Evolutionary conservation across 2,113 vertebrate species (phyloP).

Genomic region (Phyllostomus hastatus): DNA sequence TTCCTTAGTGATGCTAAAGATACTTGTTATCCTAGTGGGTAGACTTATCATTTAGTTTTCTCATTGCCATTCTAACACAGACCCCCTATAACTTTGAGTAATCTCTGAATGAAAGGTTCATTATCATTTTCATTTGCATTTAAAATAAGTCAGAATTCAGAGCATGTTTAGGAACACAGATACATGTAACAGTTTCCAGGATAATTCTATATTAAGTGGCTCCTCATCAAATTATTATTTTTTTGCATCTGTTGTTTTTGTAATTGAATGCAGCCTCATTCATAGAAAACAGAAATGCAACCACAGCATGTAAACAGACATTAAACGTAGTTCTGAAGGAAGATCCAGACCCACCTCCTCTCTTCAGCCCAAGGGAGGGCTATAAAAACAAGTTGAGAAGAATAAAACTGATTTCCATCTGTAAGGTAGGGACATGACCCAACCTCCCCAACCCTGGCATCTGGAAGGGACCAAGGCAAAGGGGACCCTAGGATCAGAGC

Average conservation of each 20-base stretch:
- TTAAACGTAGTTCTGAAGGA: conserved; percentile 16
- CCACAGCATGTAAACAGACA: conserved; percentile 21
- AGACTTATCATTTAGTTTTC: conserved; percentile 23
- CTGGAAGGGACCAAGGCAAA: background rate
- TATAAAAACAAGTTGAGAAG: conserved; percentile 12
- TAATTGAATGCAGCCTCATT: conserved; percentile 67
- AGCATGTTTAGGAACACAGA: background rate
- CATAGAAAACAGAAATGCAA: conserved; percentile 62
- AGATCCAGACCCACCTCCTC: background rate
- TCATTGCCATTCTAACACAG: background rate
- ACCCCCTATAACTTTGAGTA: background rate
- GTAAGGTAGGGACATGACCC: background rate
- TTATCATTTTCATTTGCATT: conserved; percentile 6
- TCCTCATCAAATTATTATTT: background rate
- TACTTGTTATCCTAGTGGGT: conserved; percentile 47
- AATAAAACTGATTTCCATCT: background rate
- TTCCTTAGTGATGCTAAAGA: conserved; percentile 70
- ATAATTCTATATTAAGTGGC: background rate
- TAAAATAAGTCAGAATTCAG: conserved; percentile 12
- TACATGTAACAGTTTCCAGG: background rate
- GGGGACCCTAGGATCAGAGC: background rate
- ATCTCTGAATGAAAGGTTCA: background rate
- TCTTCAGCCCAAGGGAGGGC: conserved; percentile 8
- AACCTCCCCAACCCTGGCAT: background rate
- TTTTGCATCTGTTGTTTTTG: conserved; percentile 33